Evolutionary conservation across 1,140 invertebrate genomes (phyloP).

Genomic region (Eurytemora carolleeae): DNA sequence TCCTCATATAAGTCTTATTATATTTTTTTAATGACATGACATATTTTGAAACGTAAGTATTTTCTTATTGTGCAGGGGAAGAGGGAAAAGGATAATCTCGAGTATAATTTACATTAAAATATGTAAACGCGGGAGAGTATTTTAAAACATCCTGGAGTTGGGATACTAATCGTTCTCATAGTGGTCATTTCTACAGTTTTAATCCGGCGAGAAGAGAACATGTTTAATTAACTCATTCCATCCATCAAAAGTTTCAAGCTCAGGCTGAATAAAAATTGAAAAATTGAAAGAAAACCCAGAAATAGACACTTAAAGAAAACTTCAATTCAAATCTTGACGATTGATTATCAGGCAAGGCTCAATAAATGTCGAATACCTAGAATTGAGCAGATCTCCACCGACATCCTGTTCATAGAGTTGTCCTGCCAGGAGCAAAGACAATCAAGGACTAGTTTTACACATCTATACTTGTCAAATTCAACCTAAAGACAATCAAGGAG

Average conservation of each 20-base stretch:
- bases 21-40: not conserved
- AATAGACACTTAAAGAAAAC: not conserved
- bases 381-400: conserved; percentile 60
- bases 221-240: too few species aligned
- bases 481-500: too few species aligned
- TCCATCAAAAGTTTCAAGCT: too few species aligned
- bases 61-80: too few species aligned
- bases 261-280: not conserved
- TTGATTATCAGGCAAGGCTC: not conserved
- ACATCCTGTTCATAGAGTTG: conserved; percentile 53
- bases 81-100: not conserved
- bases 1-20: not conserved
- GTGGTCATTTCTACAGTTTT: too few species aligned
- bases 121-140: too few species aligned
- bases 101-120: not conserved
- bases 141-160: too few species aligned
- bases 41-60: not conserved
- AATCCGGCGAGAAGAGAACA: too few species aligned
- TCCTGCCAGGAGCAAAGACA: conserved; percentile 50
- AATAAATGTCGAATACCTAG: conserved; percentile 25
- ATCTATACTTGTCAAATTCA: conserved; percentile 49
- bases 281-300: not conserved
- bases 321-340: not conserved
- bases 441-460: conserved; percentile 52
- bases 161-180: too few species aligned